Conservation (phyloP, 2,888 invertebrate genomes). For the Caenorhabditis sp. region DNA sequence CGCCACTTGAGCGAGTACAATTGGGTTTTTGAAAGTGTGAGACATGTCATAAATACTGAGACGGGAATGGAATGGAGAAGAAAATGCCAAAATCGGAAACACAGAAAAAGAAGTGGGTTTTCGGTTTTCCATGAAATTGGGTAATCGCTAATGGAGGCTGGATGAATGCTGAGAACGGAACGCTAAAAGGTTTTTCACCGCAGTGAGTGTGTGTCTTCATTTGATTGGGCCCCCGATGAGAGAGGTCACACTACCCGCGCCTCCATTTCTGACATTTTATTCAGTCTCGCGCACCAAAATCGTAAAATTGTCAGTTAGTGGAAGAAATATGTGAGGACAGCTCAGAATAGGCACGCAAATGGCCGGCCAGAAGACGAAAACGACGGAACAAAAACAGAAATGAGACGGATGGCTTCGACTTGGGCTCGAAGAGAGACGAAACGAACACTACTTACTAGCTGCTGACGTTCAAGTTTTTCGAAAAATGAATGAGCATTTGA, state of each 20-base stretch:
- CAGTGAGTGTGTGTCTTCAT: constrained; percentile 17
- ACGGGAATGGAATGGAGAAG: too few species aligned
- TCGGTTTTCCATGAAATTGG: constrained; percentile 22
- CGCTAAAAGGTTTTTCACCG: constrained; percentile 27
- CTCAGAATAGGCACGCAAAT: constrained; percentile 31
- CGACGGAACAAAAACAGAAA: constrained; percentile 56
- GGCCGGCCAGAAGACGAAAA: constrained; percentile 27
- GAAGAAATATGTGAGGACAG: constrained; percentile 55
- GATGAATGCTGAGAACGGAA: constrained; percentile 29
- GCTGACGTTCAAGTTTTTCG: constrained; percentile 27
- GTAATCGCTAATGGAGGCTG: constrained; percentile 40
- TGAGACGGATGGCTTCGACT: constrained; percentile 50
- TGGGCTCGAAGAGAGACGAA: neutral
- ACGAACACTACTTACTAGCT: constrained; percentile 53
- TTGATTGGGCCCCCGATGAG: constrained; percentile 10
- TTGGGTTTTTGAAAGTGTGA: constrained; percentile 24
- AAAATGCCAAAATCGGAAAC: neutral
- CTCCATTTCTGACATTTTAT: constrained; percentile 7
- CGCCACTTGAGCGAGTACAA: constrained; percentile 30
- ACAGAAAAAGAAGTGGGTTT: constrained; percentile 10
- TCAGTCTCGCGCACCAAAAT: constrained; percentile 29
- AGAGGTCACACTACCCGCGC: constrained; percentile 18
- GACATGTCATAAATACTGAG: constrained; percentile 30
- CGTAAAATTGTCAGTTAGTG: constrained; percentile 48
- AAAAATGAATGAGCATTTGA: constrained; percentile 29